These are phyloP conservation scores for Sesamia inferens DNA, from an alignment of 2,888 invertebrate genomes.

Conservation along the genomic window DNA sequence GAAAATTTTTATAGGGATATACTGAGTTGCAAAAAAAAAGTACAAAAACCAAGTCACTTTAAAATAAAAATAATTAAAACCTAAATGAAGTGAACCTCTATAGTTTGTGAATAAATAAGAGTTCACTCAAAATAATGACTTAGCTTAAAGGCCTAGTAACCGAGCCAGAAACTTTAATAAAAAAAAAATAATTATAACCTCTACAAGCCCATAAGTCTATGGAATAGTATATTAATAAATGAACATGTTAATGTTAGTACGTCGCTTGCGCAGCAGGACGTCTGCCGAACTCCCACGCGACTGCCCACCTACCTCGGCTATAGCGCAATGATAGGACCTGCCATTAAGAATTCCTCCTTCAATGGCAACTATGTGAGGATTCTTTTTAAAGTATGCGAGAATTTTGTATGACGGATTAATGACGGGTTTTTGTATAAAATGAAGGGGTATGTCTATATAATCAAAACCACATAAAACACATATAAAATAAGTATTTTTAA, in stretches of 20 bases:
- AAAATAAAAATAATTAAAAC: neutral
- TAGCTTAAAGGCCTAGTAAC: too few relatives aligned
- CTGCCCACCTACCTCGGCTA: constrained; percentile 69
- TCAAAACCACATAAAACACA: too few relatives aligned
- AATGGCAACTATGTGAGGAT: constrained; percentile 49
- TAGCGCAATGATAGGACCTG: constrained; percentile 59
- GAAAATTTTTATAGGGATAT: too few relatives aligned
- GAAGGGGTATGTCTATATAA: constrained; percentile 1
- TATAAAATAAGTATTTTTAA: too few relatives aligned
- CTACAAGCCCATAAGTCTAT: constrained; percentile 64
- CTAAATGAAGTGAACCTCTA: constrained; percentile 4
- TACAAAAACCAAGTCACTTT: too few relatives aligned
- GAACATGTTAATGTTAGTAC: constrained; percentile 82
- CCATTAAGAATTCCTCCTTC: constrained; percentile 50
- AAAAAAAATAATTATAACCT: constrained; percentile 15
- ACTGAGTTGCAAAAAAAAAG: too few relatives aligned
- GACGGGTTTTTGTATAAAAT: constrained; percentile 23
- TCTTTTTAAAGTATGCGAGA: constrained; percentile 41
- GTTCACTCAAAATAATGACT: neutral
- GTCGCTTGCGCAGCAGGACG: constrained; percentile 76
- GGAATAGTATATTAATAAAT: constrained; percentile 83
- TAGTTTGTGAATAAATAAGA: neutral
- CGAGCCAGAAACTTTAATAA: too few relatives aligned
- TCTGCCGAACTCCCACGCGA: constrained; percentile 78
- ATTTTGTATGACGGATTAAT: constrained; percentile 53